A percentile compares a stretch with the other conserved stretches of the same genome.
Conservation (phyloP, 1,140 invertebrate species). For the Cepaea nemoralis region DNA sequence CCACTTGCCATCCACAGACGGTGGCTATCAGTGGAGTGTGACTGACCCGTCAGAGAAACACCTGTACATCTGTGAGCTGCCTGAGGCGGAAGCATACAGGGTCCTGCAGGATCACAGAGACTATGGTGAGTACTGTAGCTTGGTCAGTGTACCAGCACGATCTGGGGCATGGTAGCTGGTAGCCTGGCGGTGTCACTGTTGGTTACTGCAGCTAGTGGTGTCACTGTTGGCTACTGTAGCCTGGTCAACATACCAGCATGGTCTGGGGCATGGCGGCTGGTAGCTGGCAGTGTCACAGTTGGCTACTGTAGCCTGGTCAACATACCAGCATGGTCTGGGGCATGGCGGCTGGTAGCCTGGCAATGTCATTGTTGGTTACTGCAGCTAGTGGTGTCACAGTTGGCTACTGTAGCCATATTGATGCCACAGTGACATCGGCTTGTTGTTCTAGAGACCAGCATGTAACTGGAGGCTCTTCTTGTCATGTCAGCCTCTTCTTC, state of each 20-base stretch:
- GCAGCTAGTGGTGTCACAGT: background rate
- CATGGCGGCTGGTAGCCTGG: too few species aligned
- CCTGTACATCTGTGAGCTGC: conserved; percentile 54
- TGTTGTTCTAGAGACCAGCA: too few species aligned
- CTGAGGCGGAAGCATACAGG: conserved; percentile 47
- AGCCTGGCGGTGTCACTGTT: too few species aligned
- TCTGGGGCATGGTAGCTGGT: too few species aligned
- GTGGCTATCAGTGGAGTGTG: conserved; percentile 46
- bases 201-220: background rate
- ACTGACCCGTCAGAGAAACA: background rate
- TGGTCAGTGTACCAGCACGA: too few species aligned
- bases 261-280: too few species aligned
- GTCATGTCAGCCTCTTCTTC: too few species aligned
- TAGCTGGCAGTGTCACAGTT: background rate
- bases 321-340: too few species aligned
- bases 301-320: too few species aligned
- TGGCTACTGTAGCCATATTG: background rate
- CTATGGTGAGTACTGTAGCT: conserved; percentile 45
- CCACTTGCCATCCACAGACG: conserved; percentile 39
- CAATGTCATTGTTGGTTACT: background rate
- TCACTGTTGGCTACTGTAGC: background rate
- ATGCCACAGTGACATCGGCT: background rate
- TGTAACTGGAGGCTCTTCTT: too few species aligned
- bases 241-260: background rate
- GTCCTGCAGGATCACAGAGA: conserved; percentile 48